phyloP scores from a whole-genome alignment of 2,888 invertebrate species.

The Laothoe populi region DNA sequence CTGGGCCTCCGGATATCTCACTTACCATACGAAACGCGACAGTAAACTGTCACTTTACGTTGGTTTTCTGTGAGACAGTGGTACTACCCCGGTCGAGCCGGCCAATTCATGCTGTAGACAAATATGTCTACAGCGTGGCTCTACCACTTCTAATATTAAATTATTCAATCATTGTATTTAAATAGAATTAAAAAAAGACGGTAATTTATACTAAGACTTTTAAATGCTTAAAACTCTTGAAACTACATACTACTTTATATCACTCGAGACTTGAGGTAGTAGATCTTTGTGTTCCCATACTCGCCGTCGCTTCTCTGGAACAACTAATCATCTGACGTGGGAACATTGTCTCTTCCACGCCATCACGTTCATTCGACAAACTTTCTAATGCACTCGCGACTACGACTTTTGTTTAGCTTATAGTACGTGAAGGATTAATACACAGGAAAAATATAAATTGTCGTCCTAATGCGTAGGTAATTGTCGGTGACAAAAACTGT shows the following conservation, averaged over 20 bases:
- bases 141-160: too few relatives aligned
- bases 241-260: not conserved
- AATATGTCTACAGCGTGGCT: too few relatives aligned
- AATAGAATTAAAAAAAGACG: too few relatives aligned
- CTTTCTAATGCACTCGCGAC: slow-evolving; percentile 11
- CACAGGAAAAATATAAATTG: not conserved
- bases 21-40: too few relatives aligned
- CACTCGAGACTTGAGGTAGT: not conserved
- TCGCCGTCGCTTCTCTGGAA: slow-evolving; percentile 58
- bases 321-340: slow-evolving; percentile 72
- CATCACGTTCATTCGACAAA: slow-evolving; percentile 48
- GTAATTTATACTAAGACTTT: too few relatives aligned
- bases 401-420: slow-evolving; percentile 11
- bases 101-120: too few relatives aligned
- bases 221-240: not conserved
- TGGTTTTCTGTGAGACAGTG: too few relatives aligned
- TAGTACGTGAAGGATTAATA: not conserved
- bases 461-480: slow-evolving; percentile 2
- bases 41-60: too few relatives aligned
- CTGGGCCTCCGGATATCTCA: too few relatives aligned
- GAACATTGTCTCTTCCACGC: slow-evolving; percentile 42
- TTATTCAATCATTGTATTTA: too few relatives aligned
- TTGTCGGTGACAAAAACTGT: slow-evolving; percentile 5
- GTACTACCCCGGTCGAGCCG: too few relatives aligned
- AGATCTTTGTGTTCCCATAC: slow-evolving; percentile 64